A percentile compares a stretch with the other conserved stretches of the same genome.
Evolutionary conservation across 37 sponge, comb jelly and placozoan genomes (phyloP).

Genomic region (Haliclona indistincta): DNA sequence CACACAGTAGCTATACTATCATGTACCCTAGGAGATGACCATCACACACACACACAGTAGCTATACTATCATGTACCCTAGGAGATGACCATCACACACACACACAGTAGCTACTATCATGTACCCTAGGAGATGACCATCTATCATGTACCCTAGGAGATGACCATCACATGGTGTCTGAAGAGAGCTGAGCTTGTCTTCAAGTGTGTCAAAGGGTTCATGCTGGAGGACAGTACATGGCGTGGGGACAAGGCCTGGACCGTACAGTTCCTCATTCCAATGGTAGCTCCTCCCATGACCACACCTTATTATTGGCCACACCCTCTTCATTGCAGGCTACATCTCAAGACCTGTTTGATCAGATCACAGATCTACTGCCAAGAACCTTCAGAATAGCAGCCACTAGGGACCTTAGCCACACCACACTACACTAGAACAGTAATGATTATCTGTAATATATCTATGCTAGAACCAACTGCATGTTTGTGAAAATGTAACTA

Average conservation of each 20-base stretch:
- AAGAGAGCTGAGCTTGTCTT: slow-evolving; percentile 93
- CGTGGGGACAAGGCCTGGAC: slow-evolving; percentile 60
- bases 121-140: no score
- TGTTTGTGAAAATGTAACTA: no score
- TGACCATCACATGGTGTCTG: slow-evolving; percentile 94
- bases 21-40: no score
- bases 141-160: slow-evolving; percentile 64
- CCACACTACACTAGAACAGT: no score
- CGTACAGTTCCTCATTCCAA: slow-evolving; percentile 88
- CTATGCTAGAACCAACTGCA: no score
- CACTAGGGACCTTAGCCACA: slow-evolving; percentile 44
- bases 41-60: no score
- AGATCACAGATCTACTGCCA: slow-evolving; percentile 83
- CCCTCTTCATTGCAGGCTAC: slow-evolving; percentile 40
- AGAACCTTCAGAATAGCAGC: slow-evolving; percentile 70
- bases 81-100: no score
- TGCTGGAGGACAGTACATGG: slow-evolving; percentile 83
- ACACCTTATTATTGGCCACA: neutral
- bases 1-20: no score
- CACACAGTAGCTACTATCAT: no score
- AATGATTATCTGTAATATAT: no score
- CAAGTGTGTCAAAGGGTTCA: slow-evolving; percentile 97
- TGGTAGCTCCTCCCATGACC: slow-evolving; percentile 37
- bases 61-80: no score
- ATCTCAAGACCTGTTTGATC: slow-evolving; percentile 73